Evolutionary conservation across 2,797 vertebrate species (phyloP), one percentile per base, ranked within the genome.

Genomic region (Eleutherodactylus coqui): DNA sequence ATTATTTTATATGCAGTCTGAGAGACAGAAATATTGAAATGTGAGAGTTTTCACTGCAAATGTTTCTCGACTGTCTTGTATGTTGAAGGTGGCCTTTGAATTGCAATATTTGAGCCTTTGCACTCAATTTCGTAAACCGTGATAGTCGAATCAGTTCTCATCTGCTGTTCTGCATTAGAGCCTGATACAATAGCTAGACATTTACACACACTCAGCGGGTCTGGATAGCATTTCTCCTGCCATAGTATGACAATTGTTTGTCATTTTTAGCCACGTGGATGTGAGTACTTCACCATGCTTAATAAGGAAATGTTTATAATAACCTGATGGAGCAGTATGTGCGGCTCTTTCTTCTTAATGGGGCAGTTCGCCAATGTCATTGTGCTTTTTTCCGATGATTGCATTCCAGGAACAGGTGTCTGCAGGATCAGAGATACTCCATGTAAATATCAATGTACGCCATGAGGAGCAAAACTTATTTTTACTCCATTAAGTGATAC

Each of bases 261-360:
- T 73, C 55, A 29, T 13, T 49, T 27, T 27, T 47, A 41, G 41
- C 53, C 64, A 75, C 70, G 43, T 62, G 84, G 43, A 32, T 73
- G 49, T 41, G 55, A 32, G 41, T 43, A 27, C 13, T 75, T 76
- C 43, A 27, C 58, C 45, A 55, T 49, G 29, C 85, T 86, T 76
- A 86, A 86, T 76, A 86, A 82, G 85, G 85, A 60, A 86, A 77
- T 86, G 85, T 86, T 86, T 86, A 86, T 82, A 82, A 24, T 29
- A 36, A 67, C 45, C 60, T 64, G 72, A 41, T 67, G 5, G 43
- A 75, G 13, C 53, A 82, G 79, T 29, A 86, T 82, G 58, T 76
- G 27, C 27, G n/a, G n/a, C 69, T 64, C 78, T 76, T 38, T 34
- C 29, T 43, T 75, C 72, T 75, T 86, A 62, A 60, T 38, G 78